Evolutionary conservation across 2,888 invertebrate genomes (phyloP).

Genomic region (Amphipoea lucens): DNA sequence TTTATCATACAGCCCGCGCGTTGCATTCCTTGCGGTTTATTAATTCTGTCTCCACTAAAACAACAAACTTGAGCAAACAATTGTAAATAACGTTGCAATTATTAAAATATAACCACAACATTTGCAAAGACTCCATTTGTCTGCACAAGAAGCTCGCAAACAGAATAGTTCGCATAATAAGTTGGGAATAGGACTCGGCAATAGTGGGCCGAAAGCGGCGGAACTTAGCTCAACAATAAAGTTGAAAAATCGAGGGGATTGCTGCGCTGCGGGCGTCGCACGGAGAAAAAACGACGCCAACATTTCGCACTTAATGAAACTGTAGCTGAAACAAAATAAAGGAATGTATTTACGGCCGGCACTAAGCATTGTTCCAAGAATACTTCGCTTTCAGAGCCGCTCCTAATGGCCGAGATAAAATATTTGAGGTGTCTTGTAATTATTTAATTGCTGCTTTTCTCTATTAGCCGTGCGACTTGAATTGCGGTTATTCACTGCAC

Average conservation of each 20-base stretch:
- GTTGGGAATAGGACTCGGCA: conserved; percentile 74
- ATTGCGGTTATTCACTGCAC: neutral
- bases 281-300: conserved; percentile 85
- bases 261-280: conserved; percentile 81
- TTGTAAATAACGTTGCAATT: conserved; percentile 55
- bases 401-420: conserved; percentile 81
- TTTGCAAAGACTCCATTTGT: conserved; percentile 60
- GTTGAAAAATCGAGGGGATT: conserved; percentile 88
- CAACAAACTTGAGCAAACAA: conserved; percentile 50
- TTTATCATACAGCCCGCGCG: conserved; percentile 10
- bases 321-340: conserved; percentile 88
- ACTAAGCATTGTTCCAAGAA: conserved; percentile 84
- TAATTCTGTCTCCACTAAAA: conserved; percentile 49
- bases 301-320: conserved; percentile 90
- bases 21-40: conserved; percentile 44
- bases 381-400: conserved; percentile 75
- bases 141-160: conserved; percentile 61
- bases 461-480: conserved; percentile 52
- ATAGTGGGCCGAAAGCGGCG: conserved; percentile 70
- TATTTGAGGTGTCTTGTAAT: conserved; percentile 74
- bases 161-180: conserved; percentile 78
- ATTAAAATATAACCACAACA: conserved; percentile 59
- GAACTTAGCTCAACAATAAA: conserved; percentile 86
- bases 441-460: conserved; percentile 66
- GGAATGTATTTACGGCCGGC: conserved; percentile 84